Base-by-base conservation (phyloP, 2,888 invertebrate species). In the Cephus nigrinus region DNA sequence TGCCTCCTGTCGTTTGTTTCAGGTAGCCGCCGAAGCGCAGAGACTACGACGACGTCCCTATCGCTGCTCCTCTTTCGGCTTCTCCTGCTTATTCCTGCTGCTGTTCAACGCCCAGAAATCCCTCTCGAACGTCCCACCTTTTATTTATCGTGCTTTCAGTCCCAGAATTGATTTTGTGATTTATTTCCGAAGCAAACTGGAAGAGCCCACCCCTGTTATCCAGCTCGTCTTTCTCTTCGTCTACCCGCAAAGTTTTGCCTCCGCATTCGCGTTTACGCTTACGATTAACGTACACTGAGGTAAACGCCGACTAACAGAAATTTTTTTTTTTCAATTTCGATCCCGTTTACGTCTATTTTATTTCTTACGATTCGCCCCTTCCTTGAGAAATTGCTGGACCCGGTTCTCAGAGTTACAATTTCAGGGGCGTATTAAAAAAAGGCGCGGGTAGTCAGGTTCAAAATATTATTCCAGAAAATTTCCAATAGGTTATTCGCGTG, bases 121-220 rank as follows among this genome's bases (percentile, higher is more conserved):
- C 40, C 40, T 40, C 69, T 75, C 72, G 75, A 72, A 68, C 76
- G 79, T 75, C 76, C 76, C 78, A 75, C 81, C 79, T 86, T 88
- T 88, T 88, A 88, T 88, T 88, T 88, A 88, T 85, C 86, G 82
- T 83, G 78, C 78, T 79, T 77, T 81, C 78, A 75, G 82, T 83
- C 83, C 74, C 78, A 68, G 82, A 84, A 84, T 85, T 84, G 85
- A 87, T 86, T 85, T 82, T 81, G 81, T 86, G 88, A 88, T 88
- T 88, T 87, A 88, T 87, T 79, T 80, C 30, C 76, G 74, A 79
- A 76, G 15, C 15, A 40, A 40, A 15, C 40, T 40, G 15, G 15
- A 40, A 5, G 36, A 12, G 15, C 77, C 80, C 75, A 78, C 76
- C 69, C 75, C 78, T 74, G 69, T 69, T 34, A 73, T 55, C 55